A percentile compares a stretch with the other conserved stretches of the same genome.
Conservation (phyloP, 1,140 invertebrate genomes). For the Ladona fulva region DNA sequence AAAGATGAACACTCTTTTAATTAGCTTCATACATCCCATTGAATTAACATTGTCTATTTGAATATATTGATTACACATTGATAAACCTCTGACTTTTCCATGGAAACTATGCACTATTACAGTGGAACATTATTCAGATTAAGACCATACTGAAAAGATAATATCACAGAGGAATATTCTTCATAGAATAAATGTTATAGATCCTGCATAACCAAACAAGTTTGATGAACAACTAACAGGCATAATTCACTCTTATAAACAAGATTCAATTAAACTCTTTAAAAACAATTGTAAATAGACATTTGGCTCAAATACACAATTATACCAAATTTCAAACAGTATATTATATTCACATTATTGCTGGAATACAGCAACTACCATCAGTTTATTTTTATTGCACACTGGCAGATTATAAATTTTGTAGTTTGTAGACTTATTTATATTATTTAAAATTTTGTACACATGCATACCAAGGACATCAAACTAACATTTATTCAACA, state of each 20-base stretch:
- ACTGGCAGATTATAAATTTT: neutral
- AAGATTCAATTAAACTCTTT: neutral
- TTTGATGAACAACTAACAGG: neutral
- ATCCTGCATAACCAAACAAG: neutral
- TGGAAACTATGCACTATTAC: neutral
- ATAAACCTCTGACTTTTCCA: neutral
- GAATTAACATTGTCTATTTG: neutral
- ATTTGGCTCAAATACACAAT: neutral
- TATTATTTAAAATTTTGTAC: neutral
- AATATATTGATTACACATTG: neutral
- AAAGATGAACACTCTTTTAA: slow-evolving; percentile 7
- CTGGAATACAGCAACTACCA: slow-evolving; percentile 4
- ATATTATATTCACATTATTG: slow-evolving; percentile 1
- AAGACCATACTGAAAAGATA: neutral
- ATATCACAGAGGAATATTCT: neutral
- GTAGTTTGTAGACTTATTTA: neutral
- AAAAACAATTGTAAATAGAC: neutral
- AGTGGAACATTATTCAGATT: neutral
- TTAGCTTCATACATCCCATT: slow-evolving; percentile 1
- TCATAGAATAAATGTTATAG: neutral
- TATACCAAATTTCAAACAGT: neutral
- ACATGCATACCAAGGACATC: neutral
- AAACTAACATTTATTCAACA: neutral
- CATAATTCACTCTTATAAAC: neutral
- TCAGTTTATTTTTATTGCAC: neutral